These are phyloP conservation scores for Cephalopachus bancanus DNA, from an alignment of 2,797 vertebrate species.

Conservation along the genomic window DNA sequence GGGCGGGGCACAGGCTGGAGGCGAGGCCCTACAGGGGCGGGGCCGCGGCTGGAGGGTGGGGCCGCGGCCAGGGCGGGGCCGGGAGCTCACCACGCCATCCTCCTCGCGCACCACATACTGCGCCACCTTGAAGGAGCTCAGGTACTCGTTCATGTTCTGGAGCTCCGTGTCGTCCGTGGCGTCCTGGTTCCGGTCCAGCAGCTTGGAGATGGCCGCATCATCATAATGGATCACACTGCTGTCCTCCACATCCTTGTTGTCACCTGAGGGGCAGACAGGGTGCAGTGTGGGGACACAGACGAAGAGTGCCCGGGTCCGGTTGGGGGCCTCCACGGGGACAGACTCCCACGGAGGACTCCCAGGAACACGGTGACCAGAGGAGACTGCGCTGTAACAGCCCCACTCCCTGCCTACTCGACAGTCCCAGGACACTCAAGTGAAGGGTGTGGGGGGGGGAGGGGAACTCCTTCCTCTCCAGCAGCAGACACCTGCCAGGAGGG, in stretches of 20 bases:
- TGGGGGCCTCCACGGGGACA: accelerated
- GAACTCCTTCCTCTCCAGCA: background rate
- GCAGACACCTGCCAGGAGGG: background rate
- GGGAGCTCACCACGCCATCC: constrained; percentile 95
- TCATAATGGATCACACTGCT: constrained; percentile 99
- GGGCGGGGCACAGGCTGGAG: background rate
- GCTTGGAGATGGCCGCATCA: constrained; percentile 97
- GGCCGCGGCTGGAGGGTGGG: background rate
- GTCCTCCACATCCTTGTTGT: constrained; percentile 97
- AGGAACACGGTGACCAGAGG: accelerated
- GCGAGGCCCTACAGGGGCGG: background rate
- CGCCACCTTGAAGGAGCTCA: constrained; percentile 99
- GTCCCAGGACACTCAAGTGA: accelerated
- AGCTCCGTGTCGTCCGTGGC: constrained; percentile 97
- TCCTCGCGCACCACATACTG: constrained; percentile 99
- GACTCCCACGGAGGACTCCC: background rate
- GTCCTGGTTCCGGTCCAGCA: constrained; percentile 97
- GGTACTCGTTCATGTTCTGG: constrained; percentile 99
- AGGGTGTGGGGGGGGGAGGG: accelerated
- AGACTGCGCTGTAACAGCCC: background rate
- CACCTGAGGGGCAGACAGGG: constrained; percentile 88
- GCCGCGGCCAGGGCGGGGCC: background rate
- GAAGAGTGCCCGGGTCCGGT: accelerated
- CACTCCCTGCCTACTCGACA: background rate
- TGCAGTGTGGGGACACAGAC: accelerated